Conservation (phyloP, 1,140 invertebrate species). For the Drosophila parabipectinata region DNA sequence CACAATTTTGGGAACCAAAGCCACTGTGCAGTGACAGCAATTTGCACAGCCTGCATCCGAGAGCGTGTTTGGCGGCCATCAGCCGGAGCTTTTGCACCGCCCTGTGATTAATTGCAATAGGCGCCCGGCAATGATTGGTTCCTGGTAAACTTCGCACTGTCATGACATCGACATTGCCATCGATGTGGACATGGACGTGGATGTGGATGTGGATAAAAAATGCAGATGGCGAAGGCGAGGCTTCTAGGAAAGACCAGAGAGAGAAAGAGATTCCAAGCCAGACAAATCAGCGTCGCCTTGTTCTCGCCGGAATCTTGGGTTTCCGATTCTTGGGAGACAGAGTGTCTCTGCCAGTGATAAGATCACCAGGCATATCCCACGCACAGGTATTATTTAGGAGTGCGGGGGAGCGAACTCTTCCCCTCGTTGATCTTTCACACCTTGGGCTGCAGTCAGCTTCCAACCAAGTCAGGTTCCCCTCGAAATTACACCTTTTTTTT, state of each 20-base stretch:
- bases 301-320: constrained; percentile 1
- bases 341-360: constrained; percentile 41
- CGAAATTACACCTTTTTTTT: constrained; percentile 12
- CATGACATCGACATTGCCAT: constrained; percentile 49
- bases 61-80: constrained; percentile 67
- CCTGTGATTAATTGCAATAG: constrained; percentile 76
- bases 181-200: constrained; percentile 7
- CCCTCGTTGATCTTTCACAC: constrained; percentile 67
- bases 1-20: background rate
- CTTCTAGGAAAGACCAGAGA: constrained; percentile 45
- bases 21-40: constrained; percentile 54
- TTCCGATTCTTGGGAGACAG: constrained; percentile 42
- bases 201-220: background rate
- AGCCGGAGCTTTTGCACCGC: constrained; percentile 60
- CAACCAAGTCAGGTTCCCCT: constrained; percentile 18
- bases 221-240: constrained; percentile 9
- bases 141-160: constrained; percentile 60
- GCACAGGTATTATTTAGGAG: constrained; percentile 12
- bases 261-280: constrained; percentile 30
- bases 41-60: constrained; percentile 37
- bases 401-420: constrained; percentile 17
- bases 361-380: constrained; percentile 50
- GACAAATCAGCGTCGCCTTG: constrained; percentile 65
- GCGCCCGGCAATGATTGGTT: constrained; percentile 70
- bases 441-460: constrained; percentile 45